Conservation (phyloP, 2,113 vertebrate species). For the Herpailurus yagouaroundi region DNA sequence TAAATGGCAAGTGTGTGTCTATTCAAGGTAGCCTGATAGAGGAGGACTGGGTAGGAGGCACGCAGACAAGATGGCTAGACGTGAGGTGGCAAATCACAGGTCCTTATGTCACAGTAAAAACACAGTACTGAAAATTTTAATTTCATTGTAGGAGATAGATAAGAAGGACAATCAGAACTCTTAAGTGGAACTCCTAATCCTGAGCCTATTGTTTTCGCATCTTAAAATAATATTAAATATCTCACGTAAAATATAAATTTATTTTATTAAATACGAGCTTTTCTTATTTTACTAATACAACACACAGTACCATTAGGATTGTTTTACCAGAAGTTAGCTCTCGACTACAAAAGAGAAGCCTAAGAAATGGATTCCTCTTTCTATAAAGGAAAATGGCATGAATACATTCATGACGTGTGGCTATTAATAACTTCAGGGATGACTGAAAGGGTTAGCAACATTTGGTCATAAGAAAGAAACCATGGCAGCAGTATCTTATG, state of each 20-base stretch:
- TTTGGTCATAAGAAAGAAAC: conserved; percentile 49
- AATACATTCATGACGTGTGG: conserved; percentile 45
- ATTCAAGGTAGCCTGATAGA: background rate
- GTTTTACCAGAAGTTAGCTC: conserved; percentile 9
- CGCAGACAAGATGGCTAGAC: background rate
- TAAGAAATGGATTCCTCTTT: conserved; percentile 34
- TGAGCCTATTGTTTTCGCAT: background rate
- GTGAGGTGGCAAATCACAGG: background rate
- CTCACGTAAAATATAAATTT: background rate
- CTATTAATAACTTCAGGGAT: conserved; percentile 67
- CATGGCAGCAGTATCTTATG: background rate
- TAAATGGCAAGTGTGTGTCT: background rate
- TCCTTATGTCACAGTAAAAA: background rate
- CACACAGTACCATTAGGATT: background rate
- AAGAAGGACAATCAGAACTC: background rate
- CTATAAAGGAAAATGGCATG: conserved; percentile 60
- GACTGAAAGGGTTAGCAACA: conserved; percentile 57
- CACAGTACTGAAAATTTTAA: background rate
- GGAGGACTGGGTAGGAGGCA: background rate
- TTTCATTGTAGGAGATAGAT: background rate
- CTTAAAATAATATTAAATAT: background rate
- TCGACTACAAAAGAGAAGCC: conserved; percentile 36
- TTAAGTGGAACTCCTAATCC: background rate
- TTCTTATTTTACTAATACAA: conserved; percentile 25
- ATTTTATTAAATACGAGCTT: background rate